Evolutionary conservation across 2,888 invertebrate genomes (phyloP), one percentile per base, ranked within the genome.

Genomic region (Myopa testacea): DNA sequence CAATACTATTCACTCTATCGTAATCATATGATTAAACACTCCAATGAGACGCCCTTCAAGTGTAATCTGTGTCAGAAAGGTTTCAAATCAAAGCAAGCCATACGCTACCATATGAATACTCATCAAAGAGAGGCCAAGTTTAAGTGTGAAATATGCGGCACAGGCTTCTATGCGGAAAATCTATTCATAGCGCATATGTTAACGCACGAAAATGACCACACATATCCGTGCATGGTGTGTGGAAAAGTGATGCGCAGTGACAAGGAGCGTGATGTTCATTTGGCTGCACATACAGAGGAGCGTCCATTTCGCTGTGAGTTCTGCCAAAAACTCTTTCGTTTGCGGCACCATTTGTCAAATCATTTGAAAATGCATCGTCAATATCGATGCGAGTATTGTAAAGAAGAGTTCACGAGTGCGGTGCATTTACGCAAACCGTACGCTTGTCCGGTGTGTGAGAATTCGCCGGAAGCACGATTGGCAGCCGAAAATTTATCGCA

Each of bases 231-330:
- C 71, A 83, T 84, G 81, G 84, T 84, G 26, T 84, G 85, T 71
- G 84, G 83, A 12, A 83, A 84, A 79, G 76, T 85, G 2, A 78
- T 82, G 50, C 80, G 79, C 16, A 82, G 80, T n/a, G 83, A 83
- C n/a, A 82, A 81, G 62, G 85, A 82, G 16, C 84, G 83, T n/a
- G 83, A 83, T 3, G 68, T 81, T 19, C 87, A 87, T 78, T 84
- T 91, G 40, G 83, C 91, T 2, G 91, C 91, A 0, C 92, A 92
- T 73, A 91, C 91, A 0, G 91, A 91, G 0, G 92, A 92, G 80
- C 87, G 91, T 6, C 92, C 92, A 0, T 91, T 90, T 81, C 90
- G 81, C 40, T 86, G 86, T 70, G 83, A 83, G 40, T 84, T 82
- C 50, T 86, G 86, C 34, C 80, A 81, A n/a, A 85, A 84, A 81